Evolutionary conservation across 2,888 invertebrate genomes (phyloP).

Genomic region (Athalia rosae): DNA sequence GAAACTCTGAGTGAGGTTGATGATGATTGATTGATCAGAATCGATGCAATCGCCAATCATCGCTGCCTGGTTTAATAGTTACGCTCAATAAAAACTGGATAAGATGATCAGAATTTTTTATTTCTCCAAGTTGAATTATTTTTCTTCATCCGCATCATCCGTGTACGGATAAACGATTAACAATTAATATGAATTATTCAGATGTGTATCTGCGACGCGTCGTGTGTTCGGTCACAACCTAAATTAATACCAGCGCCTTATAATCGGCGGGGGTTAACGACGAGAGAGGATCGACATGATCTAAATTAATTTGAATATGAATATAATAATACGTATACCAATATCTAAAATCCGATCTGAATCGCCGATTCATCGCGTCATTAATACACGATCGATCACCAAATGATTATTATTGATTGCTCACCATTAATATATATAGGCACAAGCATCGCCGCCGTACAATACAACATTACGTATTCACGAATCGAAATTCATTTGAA

Average conservation of each 20-base stretch:
- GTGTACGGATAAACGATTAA: conserved; percentile 17
- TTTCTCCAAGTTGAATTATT: neutral
- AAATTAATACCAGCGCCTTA: conserved; percentile 31
- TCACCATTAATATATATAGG: conserved; percentile 26
- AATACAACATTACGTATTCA: conserved; percentile 8
- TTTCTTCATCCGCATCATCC: conserved; percentile 1
- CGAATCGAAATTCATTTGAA: conserved; percentile 63
- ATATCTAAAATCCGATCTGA: conserved; percentile 62
- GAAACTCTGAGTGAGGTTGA: neutral
- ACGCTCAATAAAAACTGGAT: conserved; percentile 32
- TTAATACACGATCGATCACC: conserved; percentile 65
- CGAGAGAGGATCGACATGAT: conserved; percentile 46
- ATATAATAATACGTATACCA: conserved; percentile 37
- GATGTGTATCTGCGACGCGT: neutral
- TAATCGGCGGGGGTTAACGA: conserved; percentile 10
- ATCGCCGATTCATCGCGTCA: conserved; percentile 57
- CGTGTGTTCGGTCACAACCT: conserved; percentile 11
- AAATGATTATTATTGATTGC: conserved; percentile 50
- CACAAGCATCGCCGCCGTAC: neutral
- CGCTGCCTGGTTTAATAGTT: neutral
- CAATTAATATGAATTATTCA: conserved; percentile 11
- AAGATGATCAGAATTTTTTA: neutral
- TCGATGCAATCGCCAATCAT: neutral
- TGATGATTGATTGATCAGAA: neutral
- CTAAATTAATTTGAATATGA: conserved; percentile 57